A percentile compares a stretch with the other conserved stretches of the same genome.
These are phyloP conservation scores for Oreochromis grahami DNA, from an alignment of 2,797 vertebrate genomes.

Conservation along the genomic window DNA sequence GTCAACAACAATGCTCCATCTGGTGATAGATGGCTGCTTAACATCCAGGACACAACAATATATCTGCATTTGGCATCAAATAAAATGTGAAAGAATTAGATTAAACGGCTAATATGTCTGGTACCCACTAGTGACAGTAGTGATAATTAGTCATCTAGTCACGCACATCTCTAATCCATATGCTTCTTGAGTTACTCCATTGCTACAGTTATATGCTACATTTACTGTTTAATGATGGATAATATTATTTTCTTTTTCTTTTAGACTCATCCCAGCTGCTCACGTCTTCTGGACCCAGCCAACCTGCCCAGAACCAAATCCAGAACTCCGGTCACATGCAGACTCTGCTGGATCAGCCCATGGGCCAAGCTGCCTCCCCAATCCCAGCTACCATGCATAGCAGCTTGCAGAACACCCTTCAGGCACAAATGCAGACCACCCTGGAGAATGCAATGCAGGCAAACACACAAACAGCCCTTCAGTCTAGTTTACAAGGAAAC, in stretches of 20 bases:
- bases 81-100: neutral
- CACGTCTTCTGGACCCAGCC: slow-evolving; percentile 77
- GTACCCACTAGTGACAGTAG: neutral
- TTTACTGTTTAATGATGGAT: neutral
- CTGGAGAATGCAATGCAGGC: slow-evolving; percentile 65
- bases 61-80: neutral
- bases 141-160: neutral
- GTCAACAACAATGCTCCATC: neutral
- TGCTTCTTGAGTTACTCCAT: neutral
- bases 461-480: slow-evolving; percentile 49
- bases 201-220: neutral
- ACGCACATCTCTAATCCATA: neutral
- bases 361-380: slow-evolving; percentile 79
- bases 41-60: neutral
- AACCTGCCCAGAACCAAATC: slow-evolving; percentile 83
- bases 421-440: slow-evolving; percentile 67
- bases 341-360: slow-evolving; percentile 86
- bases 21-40: neutral
- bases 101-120: fast-evolving
- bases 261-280: slow-evolving; percentile 90
- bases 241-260: neutral
- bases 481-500: slow-evolving; percentile 55
- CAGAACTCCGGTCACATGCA: slow-evolving; percentile 86
- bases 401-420: slow-evolving; percentile 64
- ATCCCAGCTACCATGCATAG: slow-evolving; percentile 68